A percentile compares a stretch with the other conserved stretches of the same genome.
These are phyloP conservation scores for Orycteropus afer DNA, from an alignment of 2,113 vertebrate species.

Conservation along the genomic window DNA sequence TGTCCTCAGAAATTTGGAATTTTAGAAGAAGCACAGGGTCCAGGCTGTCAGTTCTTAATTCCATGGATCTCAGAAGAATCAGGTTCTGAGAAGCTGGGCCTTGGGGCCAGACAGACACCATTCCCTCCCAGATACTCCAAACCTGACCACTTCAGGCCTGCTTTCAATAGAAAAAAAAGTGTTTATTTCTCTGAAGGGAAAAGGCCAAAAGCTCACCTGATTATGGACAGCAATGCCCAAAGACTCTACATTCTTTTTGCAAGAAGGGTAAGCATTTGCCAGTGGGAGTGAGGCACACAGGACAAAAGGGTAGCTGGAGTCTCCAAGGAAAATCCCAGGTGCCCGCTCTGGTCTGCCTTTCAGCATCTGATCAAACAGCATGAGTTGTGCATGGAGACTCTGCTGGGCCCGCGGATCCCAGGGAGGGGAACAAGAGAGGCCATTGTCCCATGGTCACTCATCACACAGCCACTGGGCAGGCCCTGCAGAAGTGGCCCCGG, in stretches of 20 bases:
- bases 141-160: neutral
- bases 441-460: neutral
- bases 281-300: neutral
- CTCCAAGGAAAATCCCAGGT: neutral
- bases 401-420: neutral
- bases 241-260: fast-evolving
- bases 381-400: neutral
- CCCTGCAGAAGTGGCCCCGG: fast-evolving
- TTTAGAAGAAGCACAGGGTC: neutral
- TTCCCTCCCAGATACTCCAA: neutral
- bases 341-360: neutral
- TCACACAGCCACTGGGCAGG: fast-evolving
- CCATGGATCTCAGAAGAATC: neutral
- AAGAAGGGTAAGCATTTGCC: neutral
- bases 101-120: neutral
- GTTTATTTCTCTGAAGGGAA: too few relatives aligned
- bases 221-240: fast-evolving
- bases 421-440: neutral
- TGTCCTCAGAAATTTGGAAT: neutral
- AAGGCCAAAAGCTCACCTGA: fast-evolving
- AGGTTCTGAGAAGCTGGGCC: neutral
- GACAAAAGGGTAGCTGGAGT: too few relatives aligned
- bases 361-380: neutral
- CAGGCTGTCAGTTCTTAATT: neutral
- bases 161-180: neutral